Conservation (phyloP, 2,888 invertebrate species). For the Drosophila gaucha region DNA sequence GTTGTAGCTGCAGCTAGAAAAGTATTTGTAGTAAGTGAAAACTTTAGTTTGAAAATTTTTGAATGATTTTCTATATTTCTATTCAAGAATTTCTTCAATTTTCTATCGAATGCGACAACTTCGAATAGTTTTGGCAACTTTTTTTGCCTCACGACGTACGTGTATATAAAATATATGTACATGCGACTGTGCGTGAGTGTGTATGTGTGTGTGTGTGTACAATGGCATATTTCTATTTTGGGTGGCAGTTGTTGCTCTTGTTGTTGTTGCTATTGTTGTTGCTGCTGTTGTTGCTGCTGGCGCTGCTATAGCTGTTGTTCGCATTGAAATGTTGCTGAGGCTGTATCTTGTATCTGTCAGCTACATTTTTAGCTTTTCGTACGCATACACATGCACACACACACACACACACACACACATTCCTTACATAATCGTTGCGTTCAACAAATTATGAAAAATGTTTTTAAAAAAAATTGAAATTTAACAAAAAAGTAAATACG, state of each 20-base stretch:
- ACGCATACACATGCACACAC: constrained; percentile 47
- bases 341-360: constrained; percentile 43
- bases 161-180: constrained; percentile 11
- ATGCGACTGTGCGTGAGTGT: constrained; percentile 11
- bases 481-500: neutral
- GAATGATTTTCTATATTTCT: neutral
- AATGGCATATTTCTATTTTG: constrained; percentile 63
- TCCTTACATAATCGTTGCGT: constrained; percentile 62
- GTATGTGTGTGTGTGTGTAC: constrained; percentile 33
- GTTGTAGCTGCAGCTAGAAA: neutral
- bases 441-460: constrained; percentile 25
- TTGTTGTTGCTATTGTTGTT: constrained; percentile 7
- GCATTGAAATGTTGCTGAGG: constrained; percentile 36
- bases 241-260: constrained; percentile 36
- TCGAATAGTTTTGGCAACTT: neutral
- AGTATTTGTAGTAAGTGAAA: neutral
- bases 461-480: constrained; percentile 2
- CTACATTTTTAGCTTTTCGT: constrained; percentile 55
- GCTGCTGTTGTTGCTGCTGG: constrained; percentile 4
- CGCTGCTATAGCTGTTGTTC: constrained; percentile 13
- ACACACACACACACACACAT: constrained; percentile 42
- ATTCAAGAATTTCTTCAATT: neutral
- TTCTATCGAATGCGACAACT: neutral
- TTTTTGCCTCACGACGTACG: neutral
- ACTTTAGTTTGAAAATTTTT: neutral